A percentile compares a stretch with the other conserved stretches of the same genome.
These are phyloP conservation scores for Drosophila pseudoobscura DNA, from an alignment of 1,140 invertebrate species.

Conservation along the genomic window DNA sequence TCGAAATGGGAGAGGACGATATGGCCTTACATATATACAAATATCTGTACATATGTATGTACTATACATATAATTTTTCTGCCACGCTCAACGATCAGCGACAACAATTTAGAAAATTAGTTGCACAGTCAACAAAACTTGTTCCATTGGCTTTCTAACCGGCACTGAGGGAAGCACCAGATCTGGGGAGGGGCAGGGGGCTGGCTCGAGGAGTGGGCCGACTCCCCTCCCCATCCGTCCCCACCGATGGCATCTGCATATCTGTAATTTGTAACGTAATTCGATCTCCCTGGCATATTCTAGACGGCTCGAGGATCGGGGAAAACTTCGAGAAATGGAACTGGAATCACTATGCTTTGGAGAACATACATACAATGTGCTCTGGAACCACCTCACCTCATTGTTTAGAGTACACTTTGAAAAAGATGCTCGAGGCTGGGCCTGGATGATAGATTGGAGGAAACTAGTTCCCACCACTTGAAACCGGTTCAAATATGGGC, in stretches of 20 bases:
- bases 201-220: constrained; percentile 6
- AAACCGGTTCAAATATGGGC: constrained; percentile 8
- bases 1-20: constrained; percentile 2
- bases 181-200: constrained; percentile 3
- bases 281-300: constrained; percentile 41
- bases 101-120: constrained; percentile 77
- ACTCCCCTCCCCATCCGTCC: constrained; percentile 15
- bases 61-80: constrained; percentile 28
- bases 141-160: constrained; percentile 77
- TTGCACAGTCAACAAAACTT: constrained; percentile 74
- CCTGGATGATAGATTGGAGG: no score
- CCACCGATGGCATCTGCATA: constrained; percentile 39
- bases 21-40: not conserved
- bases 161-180: constrained; percentile 17
- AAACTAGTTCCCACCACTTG: constrained; percentile 2
- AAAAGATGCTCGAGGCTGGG: no score
- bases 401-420: no score
- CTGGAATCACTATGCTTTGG: no score
- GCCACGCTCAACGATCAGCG: constrained; percentile 65
- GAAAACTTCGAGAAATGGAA: constrained; percentile 1
- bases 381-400: no score
- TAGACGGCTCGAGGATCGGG: constrained; percentile 27
- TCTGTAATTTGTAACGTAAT: constrained; percentile 47
- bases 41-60: not conserved
- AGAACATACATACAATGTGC: no score